These are phyloP conservation scores for Oligia latruncula DNA, from an alignment of 2,888 invertebrate species.

Conservation along the genomic window DNA sequence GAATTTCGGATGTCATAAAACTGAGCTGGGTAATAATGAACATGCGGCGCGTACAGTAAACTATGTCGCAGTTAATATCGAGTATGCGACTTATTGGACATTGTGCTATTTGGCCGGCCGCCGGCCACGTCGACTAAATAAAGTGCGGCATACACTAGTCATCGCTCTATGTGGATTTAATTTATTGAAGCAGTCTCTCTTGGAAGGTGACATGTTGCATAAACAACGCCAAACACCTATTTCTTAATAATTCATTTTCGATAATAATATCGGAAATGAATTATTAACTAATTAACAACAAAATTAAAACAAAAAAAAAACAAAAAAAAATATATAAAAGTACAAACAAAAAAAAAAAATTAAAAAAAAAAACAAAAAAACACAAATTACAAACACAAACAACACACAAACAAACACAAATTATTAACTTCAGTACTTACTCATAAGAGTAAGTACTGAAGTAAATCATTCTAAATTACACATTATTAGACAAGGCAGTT, in stretches of 20 bases:
- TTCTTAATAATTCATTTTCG: background rate
- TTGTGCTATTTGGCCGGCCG: constrained; percentile 78
- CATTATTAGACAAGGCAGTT: background rate
- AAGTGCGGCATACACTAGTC: constrained; percentile 63
- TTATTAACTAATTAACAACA: too few relatives aligned
- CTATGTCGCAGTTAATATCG: constrained; percentile 87
- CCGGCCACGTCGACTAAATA: constrained; percentile 71
- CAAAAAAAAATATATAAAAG: too few relatives aligned
- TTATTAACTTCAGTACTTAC: too few relatives aligned
- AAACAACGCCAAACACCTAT: background rate
- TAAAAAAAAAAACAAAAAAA: too few relatives aligned
- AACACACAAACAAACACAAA: too few relatives aligned
- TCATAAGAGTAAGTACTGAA: too few relatives aligned
- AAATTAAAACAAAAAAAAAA: too few relatives aligned
- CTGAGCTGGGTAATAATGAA: constrained; percentile 85
- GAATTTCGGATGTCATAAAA: constrained; percentile 87
- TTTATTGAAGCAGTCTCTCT: constrained; percentile 16
- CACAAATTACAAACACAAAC: too few relatives aligned
- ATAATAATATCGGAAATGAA: too few relatives aligned
- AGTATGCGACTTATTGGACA: constrained; percentile 84
- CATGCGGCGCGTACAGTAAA: constrained; percentile 86
- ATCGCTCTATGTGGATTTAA: constrained; percentile 65
- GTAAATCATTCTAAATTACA: background rate
- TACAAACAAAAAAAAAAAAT: too few relatives aligned
- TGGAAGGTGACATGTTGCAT: constrained; percentile 4